Conservation (phyloP, 2,113 vertebrate species). For the Gadus macrocephalus region DNA sequence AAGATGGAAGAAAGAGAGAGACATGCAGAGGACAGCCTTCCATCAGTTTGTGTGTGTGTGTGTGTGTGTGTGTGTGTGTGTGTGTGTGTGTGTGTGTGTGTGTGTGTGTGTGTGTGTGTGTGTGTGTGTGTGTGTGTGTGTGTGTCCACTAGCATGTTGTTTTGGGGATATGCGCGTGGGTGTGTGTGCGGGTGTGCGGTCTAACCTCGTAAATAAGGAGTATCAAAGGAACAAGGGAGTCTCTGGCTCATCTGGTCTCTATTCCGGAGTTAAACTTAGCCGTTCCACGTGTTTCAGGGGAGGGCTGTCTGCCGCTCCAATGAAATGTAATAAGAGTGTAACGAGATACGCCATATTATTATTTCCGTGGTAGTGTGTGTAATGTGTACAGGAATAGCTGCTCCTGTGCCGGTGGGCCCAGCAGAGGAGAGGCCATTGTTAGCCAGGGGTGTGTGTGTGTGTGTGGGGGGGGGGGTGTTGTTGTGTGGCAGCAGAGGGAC, state of each 20-base stretch:
- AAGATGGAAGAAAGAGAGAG: not conserved
- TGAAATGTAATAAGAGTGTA: constrained; percentile 56
- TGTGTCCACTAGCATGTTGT: too few relatives aligned
- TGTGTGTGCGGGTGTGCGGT: constrained; percentile 5
- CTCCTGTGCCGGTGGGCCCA: constrained; percentile 1
- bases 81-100: constrained; percentile 2
- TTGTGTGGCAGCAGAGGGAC: constrained; percentile 43
- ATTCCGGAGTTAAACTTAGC: constrained; percentile 53
- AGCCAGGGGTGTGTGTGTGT: constrained; percentile 19
- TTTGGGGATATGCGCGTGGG: too few relatives aligned
- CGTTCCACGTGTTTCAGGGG: constrained; percentile 35
- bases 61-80: constrained; percentile 16
- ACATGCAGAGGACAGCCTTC: constrained; percentile 19
- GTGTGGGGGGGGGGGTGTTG: constrained; percentile 23
- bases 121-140: not conserved
- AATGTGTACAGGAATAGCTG: constrained; percentile 31
- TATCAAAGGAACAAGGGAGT: constrained; percentile 28
- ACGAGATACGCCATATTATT: constrained; percentile 31
- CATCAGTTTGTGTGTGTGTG: not conserved
- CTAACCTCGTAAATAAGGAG: constrained; percentile 2
- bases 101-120: constrained; percentile 1
- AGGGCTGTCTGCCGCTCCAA: constrained; percentile 26
- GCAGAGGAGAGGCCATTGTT: constrained; percentile 49
- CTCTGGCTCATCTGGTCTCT: constrained; percentile 50
- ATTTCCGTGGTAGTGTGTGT: constrained; percentile 30